Percentiles rank a stretch among this genome's conserved stretches.
Evolutionary conservation across 2,888 invertebrate genomes (phyloP).

Genomic region (Drosophila birchii): DNA sequence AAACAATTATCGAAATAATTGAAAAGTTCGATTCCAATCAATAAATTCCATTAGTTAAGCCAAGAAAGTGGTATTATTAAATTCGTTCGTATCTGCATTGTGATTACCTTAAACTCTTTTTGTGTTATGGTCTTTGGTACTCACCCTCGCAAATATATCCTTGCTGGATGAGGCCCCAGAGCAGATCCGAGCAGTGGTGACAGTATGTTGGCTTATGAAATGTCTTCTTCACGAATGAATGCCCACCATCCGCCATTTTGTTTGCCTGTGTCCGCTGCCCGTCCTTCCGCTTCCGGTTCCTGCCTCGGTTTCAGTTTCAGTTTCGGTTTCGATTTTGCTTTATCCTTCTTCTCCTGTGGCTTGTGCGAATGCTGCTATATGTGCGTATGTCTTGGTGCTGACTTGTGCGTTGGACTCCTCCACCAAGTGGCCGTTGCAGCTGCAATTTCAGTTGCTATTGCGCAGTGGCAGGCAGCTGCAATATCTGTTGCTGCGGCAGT

Average conservation of each 20-base stretch:
- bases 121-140: conserved; percentile 24
- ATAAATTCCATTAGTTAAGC: no score
- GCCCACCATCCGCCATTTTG: conserved; percentile 89
- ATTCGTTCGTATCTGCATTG: neutral
- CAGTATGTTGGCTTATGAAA: conserved; percentile 99
- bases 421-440: conserved; percentile 12
- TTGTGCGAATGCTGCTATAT: conserved; percentile 2
- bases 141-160: conserved; percentile 99
- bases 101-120: neutral
- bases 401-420: conserved; percentile 19
- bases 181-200: conserved; percentile 99
- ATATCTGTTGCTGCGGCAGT: conserved; percentile 25
- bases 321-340: conserved; percentile 39
- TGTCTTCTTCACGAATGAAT: conserved; percentile 99
- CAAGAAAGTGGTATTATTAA: neutral
- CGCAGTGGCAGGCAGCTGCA: conserved; percentile 18
- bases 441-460: conserved; percentile 2
- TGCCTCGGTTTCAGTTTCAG: conserved; percentile 9
- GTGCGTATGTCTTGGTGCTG: conserved; percentile 27
- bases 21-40: no score
- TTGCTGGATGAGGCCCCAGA: conserved; percentile 99
- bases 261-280: conserved; percentile 64
- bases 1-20: no score
- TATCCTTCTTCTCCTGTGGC: conserved; percentile 19
- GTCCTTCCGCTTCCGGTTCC: conserved; percentile 31